A percentile compares a stretch with the other conserved stretches of the same genome.
Conservation (phyloP, 2,888 invertebrate species). For the Tenthredo mesomela region DNA sequence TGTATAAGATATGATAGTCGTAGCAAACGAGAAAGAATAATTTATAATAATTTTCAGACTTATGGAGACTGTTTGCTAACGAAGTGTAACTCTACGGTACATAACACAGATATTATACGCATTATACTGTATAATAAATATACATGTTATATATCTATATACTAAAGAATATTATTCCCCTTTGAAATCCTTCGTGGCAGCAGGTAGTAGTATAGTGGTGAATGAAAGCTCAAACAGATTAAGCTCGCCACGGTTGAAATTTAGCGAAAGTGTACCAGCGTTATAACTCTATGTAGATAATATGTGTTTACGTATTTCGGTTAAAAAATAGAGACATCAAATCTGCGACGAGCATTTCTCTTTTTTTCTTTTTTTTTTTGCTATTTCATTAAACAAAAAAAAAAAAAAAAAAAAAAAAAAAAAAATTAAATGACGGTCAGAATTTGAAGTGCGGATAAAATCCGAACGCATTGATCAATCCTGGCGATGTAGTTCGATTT, state of each 20-base stretch:
- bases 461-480: neutral
- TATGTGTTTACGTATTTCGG: neutral
- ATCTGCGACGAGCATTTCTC: too few species aligned
- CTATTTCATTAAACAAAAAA: neutral
- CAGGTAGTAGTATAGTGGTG: neutral
- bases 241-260: neutral
- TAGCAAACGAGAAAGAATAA: conserved; percentile 17
- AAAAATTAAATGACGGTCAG: neutral
- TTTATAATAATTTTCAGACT: conserved; percentile 27
- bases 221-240: neutral
- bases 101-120: neutral
- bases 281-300: neutral
- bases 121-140: neutral
- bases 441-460: neutral
- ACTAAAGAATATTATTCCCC: neutral
- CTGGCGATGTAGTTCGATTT: neutral
- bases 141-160: neutral
- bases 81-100: conserved; percentile 10
- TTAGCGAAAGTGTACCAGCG: neutral
- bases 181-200: neutral
- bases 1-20: neutral
- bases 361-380: too few species aligned
- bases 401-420: too few species aligned
- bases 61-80: neutral
- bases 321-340: neutral